Evolutionary conservation across 2,113 vertebrate genomes (phyloP), one percentile per base, ranked within the genome.

Genomic region (Noctilio leporinus): DNA sequence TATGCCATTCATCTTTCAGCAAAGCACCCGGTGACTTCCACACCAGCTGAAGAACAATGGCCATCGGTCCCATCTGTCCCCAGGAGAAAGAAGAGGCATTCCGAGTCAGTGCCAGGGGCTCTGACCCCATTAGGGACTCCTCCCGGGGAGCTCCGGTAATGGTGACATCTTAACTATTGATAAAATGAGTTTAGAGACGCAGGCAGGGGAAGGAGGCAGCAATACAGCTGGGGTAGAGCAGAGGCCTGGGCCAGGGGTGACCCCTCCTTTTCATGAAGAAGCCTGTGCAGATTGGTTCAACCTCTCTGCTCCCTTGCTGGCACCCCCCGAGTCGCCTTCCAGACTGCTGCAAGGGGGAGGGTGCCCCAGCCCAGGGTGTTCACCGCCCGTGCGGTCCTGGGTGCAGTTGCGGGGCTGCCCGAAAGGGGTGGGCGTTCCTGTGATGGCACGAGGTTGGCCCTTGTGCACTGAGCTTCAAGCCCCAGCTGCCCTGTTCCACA

Each of bases 1-100:
- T 28, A 67, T 7, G 85, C 95, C 76, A 91, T 96, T 95, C 93
- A 87, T 97, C 95, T 95, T 93, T 95, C 93, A 92, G 96, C 87
- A 90, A 92, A 96, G 84, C 82, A 28, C 92, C 35, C 12, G 2
- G n/a, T 2, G 67, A 84, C 89, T 96, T 94, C 83, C 86, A 28
- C 49, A 67, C 12, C 5, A 35, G 90, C 86, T 78, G 24, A 6
- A 19, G 93, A 87, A 95, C 97, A 96, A 92, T 85, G 81, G 59
- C 95, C 91, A 72, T 95, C 72, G 17, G 82, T 69, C 93, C 69
- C 45, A 8, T 76, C 94, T 81, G 89, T 92, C 92, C 86, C 65
- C 35, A 17, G 0, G 83, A 96, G 95, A 72, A 88, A 57, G 87
- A 38, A 43, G 90, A 40, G 5, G 35, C 86, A 47, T 80, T 84